Evolutionary conservation across 2,113 vertebrate genomes (phyloP).

Genomic region (Noturus placidus): DNA sequence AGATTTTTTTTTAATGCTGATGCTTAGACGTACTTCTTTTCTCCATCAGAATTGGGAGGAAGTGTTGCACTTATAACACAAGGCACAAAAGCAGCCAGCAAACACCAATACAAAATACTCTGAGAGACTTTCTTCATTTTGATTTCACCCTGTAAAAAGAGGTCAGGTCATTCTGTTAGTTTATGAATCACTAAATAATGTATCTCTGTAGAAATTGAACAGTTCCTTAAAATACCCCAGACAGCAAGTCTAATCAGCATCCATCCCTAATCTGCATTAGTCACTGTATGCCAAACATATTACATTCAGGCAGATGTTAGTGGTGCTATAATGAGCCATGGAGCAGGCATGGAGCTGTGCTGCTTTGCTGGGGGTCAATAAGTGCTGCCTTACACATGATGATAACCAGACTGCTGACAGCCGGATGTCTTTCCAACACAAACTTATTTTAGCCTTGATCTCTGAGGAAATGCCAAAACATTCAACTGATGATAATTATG

Average conservation of each 20-base stretch:
- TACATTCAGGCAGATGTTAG: not conserved
- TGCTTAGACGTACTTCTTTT: slow-evolving; percentile 80
- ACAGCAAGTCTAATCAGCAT: not conserved
- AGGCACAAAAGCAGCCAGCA: slow-evolving; percentile 72
- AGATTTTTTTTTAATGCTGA: not conserved
- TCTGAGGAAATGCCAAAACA: slow-evolving; percentile 38
- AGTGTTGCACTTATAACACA: slow-evolving; percentile 71
- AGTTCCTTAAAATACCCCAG: not conserved
- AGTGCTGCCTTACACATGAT: slow-evolving; percentile 20
- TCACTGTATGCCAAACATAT: not conserved
- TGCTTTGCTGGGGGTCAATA: slow-evolving; percentile 27
- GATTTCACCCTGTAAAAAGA: slow-evolving; percentile 58
- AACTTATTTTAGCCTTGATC: slow-evolving; percentile 32
- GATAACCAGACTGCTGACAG: slow-evolving; percentile 27
- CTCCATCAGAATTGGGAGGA: slow-evolving; percentile 73
- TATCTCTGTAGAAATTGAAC: not conserved
- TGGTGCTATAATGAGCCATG: not conserved
- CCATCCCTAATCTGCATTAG: not conserved
- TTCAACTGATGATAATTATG: slow-evolving; percentile 11
- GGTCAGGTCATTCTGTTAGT: not conserved
- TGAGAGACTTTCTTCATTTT: slow-evolving; percentile 81
- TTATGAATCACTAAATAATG: not conserved
- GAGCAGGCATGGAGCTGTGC: slow-evolving; percentile 1
- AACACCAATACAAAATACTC: slow-evolving; percentile 75
- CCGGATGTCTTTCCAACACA: slow-evolving; percentile 16